Evolutionary conservation across 2,113 vertebrate genomes (phyloP).

Genomic region (Ptychochromis oligacanthus): DNA sequence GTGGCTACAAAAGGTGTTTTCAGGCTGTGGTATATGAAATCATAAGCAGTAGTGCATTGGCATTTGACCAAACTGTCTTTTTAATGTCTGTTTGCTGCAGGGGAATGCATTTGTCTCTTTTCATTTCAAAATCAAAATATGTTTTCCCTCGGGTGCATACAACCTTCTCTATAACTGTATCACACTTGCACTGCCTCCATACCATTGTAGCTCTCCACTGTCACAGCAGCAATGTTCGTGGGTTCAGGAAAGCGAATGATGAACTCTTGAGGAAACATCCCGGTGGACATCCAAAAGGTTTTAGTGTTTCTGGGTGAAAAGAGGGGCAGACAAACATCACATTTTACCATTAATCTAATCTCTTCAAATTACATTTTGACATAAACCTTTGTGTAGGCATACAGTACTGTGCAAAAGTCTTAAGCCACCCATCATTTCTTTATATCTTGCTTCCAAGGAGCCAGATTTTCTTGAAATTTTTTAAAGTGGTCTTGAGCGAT

Average conservation of each 20-base stretch:
- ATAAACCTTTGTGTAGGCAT: background rate
- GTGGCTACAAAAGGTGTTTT: background rate
- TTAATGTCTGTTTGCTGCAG: background rate
- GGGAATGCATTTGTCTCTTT: background rate
- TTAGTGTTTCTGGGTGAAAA: constrained; percentile 78
- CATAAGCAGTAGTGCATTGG: background rate
- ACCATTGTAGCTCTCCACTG: constrained; percentile 90
- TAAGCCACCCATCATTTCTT: too few relatives aligned
- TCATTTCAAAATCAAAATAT: too few relatives aligned
- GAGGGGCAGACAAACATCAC: background rate
- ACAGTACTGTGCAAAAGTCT: background rate
- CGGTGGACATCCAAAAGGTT: constrained; percentile 94
- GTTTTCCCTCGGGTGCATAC: background rate
- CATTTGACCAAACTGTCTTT: background rate
- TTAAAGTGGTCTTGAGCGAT: too few relatives aligned
- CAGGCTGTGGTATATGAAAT: background rate
- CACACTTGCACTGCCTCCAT: constrained; percentile 36
- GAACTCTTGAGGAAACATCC: constrained; percentile 96
- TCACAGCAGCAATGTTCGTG: constrained; percentile 80
- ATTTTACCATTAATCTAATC: background rate
- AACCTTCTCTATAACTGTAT: too few relatives aligned
- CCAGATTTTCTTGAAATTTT: background rate
- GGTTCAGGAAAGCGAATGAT: constrained; percentile 85
- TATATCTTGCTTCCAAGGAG: background rate
- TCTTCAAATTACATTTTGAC: background rate